A percentile compares a stretch with the other conserved stretches of the same genome.
phyloP scores from a whole-genome alignment of 2,113 vertebrate genomes.

The Podarcis cretensis region DNA sequence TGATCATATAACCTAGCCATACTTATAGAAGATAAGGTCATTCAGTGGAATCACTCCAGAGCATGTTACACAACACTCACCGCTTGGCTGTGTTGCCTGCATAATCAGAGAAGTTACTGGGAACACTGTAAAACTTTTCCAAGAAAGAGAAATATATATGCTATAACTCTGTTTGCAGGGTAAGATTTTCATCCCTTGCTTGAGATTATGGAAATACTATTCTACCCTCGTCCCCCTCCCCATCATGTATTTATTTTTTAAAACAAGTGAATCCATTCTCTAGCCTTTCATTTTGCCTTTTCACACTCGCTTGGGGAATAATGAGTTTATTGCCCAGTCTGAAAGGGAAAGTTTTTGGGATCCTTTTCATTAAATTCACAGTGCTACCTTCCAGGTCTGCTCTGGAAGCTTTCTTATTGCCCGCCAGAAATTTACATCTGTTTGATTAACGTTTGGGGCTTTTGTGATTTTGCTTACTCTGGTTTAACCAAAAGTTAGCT shows the following conservation, averaged over 20 bases:
- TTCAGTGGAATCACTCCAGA: not conserved
- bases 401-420: not conserved
- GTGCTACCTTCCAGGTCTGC: not conserved
- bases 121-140: not conserved
- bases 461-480: not conserved
- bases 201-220: not conserved
- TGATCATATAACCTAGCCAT: not conserved
- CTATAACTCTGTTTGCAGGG: not conserved
- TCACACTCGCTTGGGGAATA: slow-evolving; percentile 8
- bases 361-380: slow-evolving; percentile 1
- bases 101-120: not conserved
- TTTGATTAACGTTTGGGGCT: not conserved
- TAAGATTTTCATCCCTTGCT: not conserved
- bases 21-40: not conserved
- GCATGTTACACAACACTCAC: not conserved
- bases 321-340: not conserved
- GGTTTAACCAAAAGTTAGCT: not conserved
- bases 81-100: not conserved
- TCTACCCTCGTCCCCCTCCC: not conserved
- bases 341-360: not conserved
- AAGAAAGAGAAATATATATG: not conserved
- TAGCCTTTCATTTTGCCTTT: not conserved
- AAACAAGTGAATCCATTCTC: not conserved
- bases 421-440: not conserved
- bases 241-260: not conserved